phyloP scores from a whole-genome alignment of 2,888 invertebrate species.

The Heteromyza rotundicornis region DNA sequence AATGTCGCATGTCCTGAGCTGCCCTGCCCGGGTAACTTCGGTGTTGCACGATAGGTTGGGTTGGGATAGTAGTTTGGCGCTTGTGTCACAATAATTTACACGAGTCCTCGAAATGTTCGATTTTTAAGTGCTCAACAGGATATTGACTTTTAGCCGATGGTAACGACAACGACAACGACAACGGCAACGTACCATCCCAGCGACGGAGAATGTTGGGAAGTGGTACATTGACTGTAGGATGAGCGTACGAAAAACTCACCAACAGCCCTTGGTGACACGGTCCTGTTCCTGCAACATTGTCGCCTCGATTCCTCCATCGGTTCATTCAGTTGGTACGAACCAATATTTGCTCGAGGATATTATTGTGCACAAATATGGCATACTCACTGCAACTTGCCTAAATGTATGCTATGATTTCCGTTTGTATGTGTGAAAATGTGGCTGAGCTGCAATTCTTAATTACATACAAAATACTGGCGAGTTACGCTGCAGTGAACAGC shows the following conservation, averaged over 20 bases:
- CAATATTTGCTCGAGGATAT: not conserved
- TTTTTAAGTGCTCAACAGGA: constrained; percentile 12
- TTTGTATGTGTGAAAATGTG: not conserved
- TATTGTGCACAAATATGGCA: not conserved
- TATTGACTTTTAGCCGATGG: constrained; percentile 18
- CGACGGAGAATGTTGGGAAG: no score
- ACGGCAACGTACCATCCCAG: not conserved
- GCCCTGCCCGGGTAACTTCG: not conserved
- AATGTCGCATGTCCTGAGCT: no score
- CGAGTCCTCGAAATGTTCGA: not conserved
- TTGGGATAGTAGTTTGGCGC: not conserved
- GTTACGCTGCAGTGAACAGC: not conserved
- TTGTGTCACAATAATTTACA: not conserved
- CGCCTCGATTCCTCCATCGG: not conserved
- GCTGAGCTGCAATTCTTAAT: not conserved
- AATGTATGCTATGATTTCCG: not conserved
- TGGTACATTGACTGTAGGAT: no score
- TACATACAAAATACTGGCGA: no score
- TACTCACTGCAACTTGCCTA: not conserved
- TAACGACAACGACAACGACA: constrained; percentile 1
- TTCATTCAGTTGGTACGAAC: not conserved
- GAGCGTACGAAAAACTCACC: no score
- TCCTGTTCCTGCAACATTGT: no score
- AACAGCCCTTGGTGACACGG: no score
- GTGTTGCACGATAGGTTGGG: not conserved